Base-by-base conservation (phyloP, 1,140 invertebrate genomes). In the Camponotus floridanus region DNA sequence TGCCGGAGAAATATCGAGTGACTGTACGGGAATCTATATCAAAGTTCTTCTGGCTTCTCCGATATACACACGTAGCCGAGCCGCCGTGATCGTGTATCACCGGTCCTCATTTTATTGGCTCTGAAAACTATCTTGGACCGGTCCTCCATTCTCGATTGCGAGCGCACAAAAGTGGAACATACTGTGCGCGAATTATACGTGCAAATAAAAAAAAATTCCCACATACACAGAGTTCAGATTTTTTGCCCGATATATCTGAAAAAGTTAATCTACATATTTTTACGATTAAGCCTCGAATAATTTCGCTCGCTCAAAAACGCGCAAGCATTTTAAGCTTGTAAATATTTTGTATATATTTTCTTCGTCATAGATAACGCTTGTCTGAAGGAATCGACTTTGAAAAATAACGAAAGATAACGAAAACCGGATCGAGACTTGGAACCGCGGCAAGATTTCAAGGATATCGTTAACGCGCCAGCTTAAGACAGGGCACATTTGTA, bases 1-100 rank as follows among this genome's bases (percentile, higher is more conserved):
- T 86, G 67, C 36, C 26, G 85, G 76, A 86, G 71, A 87, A 91
- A 92, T 90, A 91, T 92, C 86, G 87, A 87, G 85, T 88, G 88
- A 86, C 88, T 88, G 15, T 42, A 39, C 57, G 70, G 48, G 57
- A 84, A 90, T 87, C 65, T 87, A 91, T 91, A 91, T 90, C 86
- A 80, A 88, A 83, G 65, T 90, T 92, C 81, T 88, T 51, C 48
- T 85, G 84, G 88, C 74, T 67, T 61, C 48, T 51, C 57, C 62
- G 76, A 80, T 76, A 73, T 36, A 67, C 87, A 55, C 67, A 48
- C 71, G 61, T 62, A 57, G 48, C 36, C 51, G 64, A 88, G 42
- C 33, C 26, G 9, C 36, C 73, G 48, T 51, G 48, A 59, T 62
- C 80, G 62, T 65, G 81, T 87, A 59, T 71, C 86, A 74, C 36